A percentile compares a stretch with the other conserved stretches of the same genome.
Evolutionary conservation across 2,113 vertebrate species (phyloP).

Genomic region (Melanostigma gelatinosum): DNA sequence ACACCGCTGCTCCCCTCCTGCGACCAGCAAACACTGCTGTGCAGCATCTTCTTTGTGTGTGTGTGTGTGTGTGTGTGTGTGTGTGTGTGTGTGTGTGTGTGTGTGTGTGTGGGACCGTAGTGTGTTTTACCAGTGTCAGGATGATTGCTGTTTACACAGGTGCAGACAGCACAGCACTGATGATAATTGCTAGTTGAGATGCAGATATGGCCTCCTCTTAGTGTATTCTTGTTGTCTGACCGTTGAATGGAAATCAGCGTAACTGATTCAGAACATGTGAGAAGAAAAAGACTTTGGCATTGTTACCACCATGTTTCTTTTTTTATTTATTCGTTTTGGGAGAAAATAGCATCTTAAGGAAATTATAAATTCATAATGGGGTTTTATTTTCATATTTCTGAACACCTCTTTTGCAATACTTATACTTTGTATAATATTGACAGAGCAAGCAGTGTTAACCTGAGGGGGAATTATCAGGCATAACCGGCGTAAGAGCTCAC

Average conservation of each 20-base stretch:
- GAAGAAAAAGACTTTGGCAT: neutral
- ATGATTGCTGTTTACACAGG: conserved; percentile 60
- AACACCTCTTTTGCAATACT: neutral
- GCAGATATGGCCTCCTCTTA: conserved; percentile 26
- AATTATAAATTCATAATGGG: neutral
- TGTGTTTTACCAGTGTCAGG: conserved; percentile 29
- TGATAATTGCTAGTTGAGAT: conserved; percentile 62
- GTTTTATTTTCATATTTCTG: neutral
- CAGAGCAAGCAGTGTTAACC: too few species aligned
- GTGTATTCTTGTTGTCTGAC: neutral
- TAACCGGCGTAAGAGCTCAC: too few species aligned
- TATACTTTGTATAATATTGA: neutral
- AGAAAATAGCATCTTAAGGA: neutral
- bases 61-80: neutral
- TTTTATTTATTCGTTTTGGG: neutral
- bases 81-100: neutral
- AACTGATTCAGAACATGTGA: neutral
- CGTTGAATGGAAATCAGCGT: neutral
- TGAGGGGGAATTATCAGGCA: too few species aligned
- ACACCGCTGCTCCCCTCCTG: conserved; percentile 36
- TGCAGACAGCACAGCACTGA: conserved; percentile 38
- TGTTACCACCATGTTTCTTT: neutral
- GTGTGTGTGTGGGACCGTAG: neutral
- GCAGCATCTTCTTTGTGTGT: neutral
- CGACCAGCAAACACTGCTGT: conserved; percentile 19